These are phyloP conservation scores for Athalia rosae DNA, from an alignment of 2,888 invertebrate genomes.

Conservation along the genomic window DNA sequence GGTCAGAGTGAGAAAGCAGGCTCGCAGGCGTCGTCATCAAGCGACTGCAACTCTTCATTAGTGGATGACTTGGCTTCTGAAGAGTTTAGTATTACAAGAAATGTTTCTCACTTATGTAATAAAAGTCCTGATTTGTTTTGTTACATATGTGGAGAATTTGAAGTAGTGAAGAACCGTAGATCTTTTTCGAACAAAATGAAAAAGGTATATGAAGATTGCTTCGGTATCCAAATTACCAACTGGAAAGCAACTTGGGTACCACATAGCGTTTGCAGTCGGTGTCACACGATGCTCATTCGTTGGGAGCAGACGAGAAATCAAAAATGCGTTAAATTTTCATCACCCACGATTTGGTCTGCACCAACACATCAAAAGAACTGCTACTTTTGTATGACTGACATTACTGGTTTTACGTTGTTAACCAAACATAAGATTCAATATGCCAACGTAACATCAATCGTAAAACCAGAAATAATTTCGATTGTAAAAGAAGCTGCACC, in stretches of 20 bases:
- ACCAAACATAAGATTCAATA: constrained; percentile 49
- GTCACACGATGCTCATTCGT: constrained; percentile 49
- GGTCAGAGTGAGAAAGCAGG: no score
- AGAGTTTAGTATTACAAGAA: no score
- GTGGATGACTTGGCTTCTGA: no score
- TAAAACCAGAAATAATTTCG: constrained; percentile 49
- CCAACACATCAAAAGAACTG: constrained; percentile 50
- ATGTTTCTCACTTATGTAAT: no score
- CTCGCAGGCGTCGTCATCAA: no score
- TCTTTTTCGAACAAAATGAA: constrained; percentile 49
- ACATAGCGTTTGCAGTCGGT: constrained; percentile 51
- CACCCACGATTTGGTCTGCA: constrained; percentile 52
- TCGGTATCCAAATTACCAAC: constrained; percentile 53
- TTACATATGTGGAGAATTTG: constrained; percentile 47
- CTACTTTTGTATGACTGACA: constrained; percentile 51
- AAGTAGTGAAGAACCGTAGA: constrained; percentile 38
- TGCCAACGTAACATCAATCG: constrained; percentile 50
- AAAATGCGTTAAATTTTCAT: constrained; percentile 50
- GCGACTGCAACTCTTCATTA: no score
- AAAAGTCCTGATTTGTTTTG: constrained; percentile 45
- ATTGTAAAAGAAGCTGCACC: constrained; percentile 47
- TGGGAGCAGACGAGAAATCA: constrained; percentile 49
- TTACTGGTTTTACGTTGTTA: constrained; percentile 50
- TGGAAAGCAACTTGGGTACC: constrained; percentile 53
- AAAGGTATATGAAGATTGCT: constrained; percentile 53